Conservation (phyloP, 2,888 invertebrate genomes). For the Pelosia muscerda region DNA sequence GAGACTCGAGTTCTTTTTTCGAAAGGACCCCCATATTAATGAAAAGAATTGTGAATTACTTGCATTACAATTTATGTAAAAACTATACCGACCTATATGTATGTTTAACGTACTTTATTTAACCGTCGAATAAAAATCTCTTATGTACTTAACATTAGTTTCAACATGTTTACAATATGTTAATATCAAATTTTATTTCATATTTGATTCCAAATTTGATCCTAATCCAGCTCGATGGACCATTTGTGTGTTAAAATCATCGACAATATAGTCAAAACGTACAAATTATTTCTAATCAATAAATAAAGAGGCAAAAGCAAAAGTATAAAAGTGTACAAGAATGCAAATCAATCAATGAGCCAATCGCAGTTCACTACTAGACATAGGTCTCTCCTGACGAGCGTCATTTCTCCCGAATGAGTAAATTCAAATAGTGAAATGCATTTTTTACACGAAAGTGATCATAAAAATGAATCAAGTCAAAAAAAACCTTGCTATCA, state of each 20-base stretch:
- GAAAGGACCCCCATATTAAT: conserved; percentile 50
- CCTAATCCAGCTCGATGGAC: background rate
- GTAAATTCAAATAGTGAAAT: background rate
- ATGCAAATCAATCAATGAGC: too few relatives aligned
- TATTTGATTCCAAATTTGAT: too few relatives aligned
- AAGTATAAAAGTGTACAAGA: too few relatives aligned
- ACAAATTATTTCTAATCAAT: too few relatives aligned
- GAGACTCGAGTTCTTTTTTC: conserved; percentile 40
- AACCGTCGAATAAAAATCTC: background rate
- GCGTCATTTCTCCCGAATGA: too few relatives aligned
- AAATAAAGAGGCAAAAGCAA: too few relatives aligned
- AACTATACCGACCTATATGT: background rate
- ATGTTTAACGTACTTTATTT: background rate
- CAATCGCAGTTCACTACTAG: too few relatives aligned
- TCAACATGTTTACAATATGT: background rate
- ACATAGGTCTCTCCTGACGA: too few relatives aligned
- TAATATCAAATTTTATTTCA: too few relatives aligned
- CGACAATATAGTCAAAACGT: too few relatives aligned
- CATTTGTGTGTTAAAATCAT: background rate
- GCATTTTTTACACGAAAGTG: background rate
- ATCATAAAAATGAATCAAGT: background rate
- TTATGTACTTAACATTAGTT: too few relatives aligned
- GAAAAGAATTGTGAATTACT: conserved; percentile 50
- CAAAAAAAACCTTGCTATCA: background rate
- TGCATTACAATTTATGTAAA: conserved; percentile 26